Evolutionary conservation across 2,113 vertebrate genomes (phyloP).

Genomic region (Corythornis madagascariensis): DNA sequence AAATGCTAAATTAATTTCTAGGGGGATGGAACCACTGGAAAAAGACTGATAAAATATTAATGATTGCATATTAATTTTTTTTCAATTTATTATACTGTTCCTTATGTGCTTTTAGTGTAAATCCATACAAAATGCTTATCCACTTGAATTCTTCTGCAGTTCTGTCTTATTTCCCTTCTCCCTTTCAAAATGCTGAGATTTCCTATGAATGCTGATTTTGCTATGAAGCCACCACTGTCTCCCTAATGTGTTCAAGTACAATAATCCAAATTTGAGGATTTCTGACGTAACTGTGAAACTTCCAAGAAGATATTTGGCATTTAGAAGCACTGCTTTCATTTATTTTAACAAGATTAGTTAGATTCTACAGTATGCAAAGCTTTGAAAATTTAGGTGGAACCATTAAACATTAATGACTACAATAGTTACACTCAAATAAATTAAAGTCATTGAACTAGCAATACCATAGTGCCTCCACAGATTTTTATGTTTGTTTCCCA

Average conservation of each 20-base stretch:
- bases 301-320: background rate
- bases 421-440: background rate
- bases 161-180: background rate
- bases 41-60: background rate
- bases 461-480: background rate
- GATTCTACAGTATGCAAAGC: background rate
- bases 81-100: background rate
- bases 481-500: background rate
- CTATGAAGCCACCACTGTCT: background rate
- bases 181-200: background rate
- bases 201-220: too few species aligned
- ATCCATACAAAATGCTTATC: background rate
- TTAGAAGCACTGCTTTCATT: background rate
- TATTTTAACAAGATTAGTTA: slow-evolving; percentile 9
- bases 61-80: background rate
- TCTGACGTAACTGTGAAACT: background rate
- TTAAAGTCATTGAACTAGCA: background rate
- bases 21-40: background rate
- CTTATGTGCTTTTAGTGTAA: background rate
- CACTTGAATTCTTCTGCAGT: background rate
- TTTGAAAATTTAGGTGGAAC: background rate
- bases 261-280: background rate
- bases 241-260: background rate
- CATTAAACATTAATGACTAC: background rate
- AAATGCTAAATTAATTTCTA: background rate